Base-by-base conservation (phyloP, 2,797 vertebrate genomes). In the Hypotaenidia okinawae region DNA sequence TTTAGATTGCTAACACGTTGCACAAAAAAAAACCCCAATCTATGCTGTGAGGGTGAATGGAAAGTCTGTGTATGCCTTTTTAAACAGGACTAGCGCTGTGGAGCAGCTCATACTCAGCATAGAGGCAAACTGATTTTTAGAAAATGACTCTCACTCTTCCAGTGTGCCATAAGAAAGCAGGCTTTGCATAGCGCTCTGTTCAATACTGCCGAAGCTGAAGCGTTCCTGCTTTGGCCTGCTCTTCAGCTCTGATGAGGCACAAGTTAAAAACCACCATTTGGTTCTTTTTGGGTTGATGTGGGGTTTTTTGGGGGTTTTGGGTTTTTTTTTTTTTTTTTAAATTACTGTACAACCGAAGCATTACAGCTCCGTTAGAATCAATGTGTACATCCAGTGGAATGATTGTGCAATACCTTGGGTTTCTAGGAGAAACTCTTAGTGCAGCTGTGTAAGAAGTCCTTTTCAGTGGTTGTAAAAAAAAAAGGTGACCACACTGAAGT, bases 1-100 rank as follows among this genome's bases (percentile, higher is more conserved):
- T 96, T 92, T 97, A 96, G 97, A 96, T 97, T 97, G 98, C 98
- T 97, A 97, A 97, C 95, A 97, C 51, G 45, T 97, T 97, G 98
- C 98, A 98, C 98, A 98, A 96, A 97, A 93, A 55, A 37, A 37
- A 37, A 15, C 41, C 64, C 66, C n/a, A 43, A 95, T 95, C 97
- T 96, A 90, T 97, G 95, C 96, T 94, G 95, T 94, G 95, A 95
- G 95, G 93, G 94, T 97, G 97, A 97, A 95, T 96, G 93, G 94
- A 93, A 95, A 88, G 96, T 96, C 96, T 96, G 94, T 88, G 91
- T 97, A 90, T 96, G 95, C 92, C 93, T 95, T 97, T 97, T 97
- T 97, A 95, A 96, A 94, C 88, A 93, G 88, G 89, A 95, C 85
- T 92, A 94, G 90, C 96, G 96, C 94, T 97, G 96, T 97, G 97